Percentiles rank a stretch among this genome's conserved stretches.
Evolutionary conservation across 2,113 vertebrate species (phyloP).

Genomic region (Dendropsophus ebraccatus): DNA sequence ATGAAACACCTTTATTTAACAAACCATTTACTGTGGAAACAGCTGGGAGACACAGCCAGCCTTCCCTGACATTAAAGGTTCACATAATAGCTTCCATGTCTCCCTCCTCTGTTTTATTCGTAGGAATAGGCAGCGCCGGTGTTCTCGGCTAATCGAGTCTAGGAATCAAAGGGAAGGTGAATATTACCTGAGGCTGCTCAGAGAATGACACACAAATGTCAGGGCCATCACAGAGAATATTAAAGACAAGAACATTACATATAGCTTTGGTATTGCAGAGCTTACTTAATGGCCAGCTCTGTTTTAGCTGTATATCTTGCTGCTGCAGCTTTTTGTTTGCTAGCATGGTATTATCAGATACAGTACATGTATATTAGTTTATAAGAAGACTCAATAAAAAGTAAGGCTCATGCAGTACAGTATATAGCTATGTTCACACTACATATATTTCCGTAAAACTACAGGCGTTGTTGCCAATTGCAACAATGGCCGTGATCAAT

Average conservation of each 20-base stretch:
- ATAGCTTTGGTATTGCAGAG: neutral
- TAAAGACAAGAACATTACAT: neutral
- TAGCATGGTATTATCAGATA: neutral
- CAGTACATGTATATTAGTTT: neutral
- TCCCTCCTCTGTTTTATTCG: constrained; percentile 36
- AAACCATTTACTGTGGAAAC: constrained; percentile 39
- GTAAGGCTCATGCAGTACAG: too few species aligned
- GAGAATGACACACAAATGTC: constrained; percentile 24
- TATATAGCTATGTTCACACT: too few species aligned
- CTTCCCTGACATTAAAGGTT: neutral
- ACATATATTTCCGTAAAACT: too few species aligned
- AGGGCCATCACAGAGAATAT: constrained; percentile 1
- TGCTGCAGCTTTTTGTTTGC: too few species aligned
- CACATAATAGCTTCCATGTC: constrained; percentile 51
- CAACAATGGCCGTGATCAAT: too few species aligned
- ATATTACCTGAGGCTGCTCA: constrained; percentile 29
- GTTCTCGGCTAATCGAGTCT: constrained; percentile 33
- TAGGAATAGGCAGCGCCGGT: neutral
- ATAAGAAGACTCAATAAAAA: too few species aligned
- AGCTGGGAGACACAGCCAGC: neutral
- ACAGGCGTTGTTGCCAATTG: too few species aligned
- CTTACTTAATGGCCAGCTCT: neutral
- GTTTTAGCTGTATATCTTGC: neutral
- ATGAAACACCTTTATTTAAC: neutral
- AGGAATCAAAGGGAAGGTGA: constrained; percentile 41